Conservation (phyloP, 2,888 invertebrate species). For the Dorcus parallelipipedus region DNA sequence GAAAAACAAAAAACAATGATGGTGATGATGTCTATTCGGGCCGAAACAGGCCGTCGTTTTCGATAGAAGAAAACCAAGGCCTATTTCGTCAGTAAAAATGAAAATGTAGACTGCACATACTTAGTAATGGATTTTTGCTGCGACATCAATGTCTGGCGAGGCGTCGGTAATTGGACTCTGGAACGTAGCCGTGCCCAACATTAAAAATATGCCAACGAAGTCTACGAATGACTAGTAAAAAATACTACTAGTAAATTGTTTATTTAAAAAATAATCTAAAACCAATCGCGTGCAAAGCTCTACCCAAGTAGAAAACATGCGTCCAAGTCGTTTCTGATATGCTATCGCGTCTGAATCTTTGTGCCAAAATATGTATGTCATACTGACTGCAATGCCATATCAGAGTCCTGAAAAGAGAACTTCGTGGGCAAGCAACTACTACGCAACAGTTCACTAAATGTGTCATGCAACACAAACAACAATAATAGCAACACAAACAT, state of each 20-base stretch:
- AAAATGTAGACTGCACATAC: constrained; percentile 15
- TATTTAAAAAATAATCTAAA: not conserved
- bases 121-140: constrained; percentile 14
- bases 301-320: not conserved
- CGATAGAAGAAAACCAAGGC: too few relatives aligned
- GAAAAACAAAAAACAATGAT: not conserved
- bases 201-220: constrained; percentile 34
- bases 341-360: not conserved
- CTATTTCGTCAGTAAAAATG: not conserved
- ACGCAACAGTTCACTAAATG: too few relatives aligned
- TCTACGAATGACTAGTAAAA: constrained; percentile 36
- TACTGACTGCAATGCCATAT: too few relatives aligned
- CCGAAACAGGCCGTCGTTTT: too few relatives aligned
- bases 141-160: constrained; percentile 17
- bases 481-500: too few relatives aligned
- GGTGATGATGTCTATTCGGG: too few relatives aligned
- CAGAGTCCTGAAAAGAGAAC: too few relatives aligned
- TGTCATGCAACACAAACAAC: too few relatives aligned
- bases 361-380: too few relatives aligned
- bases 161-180: constrained; percentile 45
- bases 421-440: too few relatives aligned
- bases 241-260: constrained; percentile 7
- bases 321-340: not conserved
- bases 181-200: constrained; percentile 46
- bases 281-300: constrained; percentile 12